Base-by-base conservation (phyloP, 2,888 invertebrate genomes). In the Polymixis flavicincta region DNA sequence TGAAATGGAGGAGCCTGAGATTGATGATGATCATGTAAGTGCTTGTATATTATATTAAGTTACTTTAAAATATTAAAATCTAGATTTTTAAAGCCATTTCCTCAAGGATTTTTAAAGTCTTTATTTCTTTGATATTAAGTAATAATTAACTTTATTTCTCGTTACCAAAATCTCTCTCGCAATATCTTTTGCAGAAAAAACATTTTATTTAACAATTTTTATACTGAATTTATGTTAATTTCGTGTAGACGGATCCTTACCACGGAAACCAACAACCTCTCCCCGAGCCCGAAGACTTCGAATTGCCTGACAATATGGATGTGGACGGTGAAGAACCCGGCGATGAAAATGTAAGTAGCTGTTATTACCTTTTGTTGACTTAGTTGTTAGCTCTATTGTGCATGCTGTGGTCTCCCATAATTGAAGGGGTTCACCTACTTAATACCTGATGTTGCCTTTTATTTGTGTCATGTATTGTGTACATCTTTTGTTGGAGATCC, bases 301-400 rank as follows among this genome's bases (percentile, higher is more conserved):
- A 99, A 90, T 94, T 99, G 78, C 99, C 99, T 0, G 99, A 99
- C 60, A 98, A 99, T 92, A 96, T 99, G 87, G 97, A 98, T 85
- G 94, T 98, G 28, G 98, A 99, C 89, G 98, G 97, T 95, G 85
- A 97, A 96, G 90, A 97, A 55, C 89, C 95, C 13, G 97, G 97
- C 28, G 97, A 97, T 82, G 94, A 86, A 63, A 80, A 97, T 89
- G 94, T 94, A 91, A 75, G 68, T 45, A 11, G 11, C 42, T 45
- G n/a, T n/a, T n/a, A n/a, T n/a, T n/a, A n/a, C n/a, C n/a, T n/a
- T 42, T 32, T 32, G 32, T 32, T 32, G 4, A 4, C 32, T 32
- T 32, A 32, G 32, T 32, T 32, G 32, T 32, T 32, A 32, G 4
- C 32, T 32, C 4, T 32, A 32, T 32, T 32, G 2, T 32, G 32